These are phyloP conservation scores for Eumaeus atala DNA, from an alignment of 1,140 invertebrate genomes.

Conservation along the genomic window DNA sequence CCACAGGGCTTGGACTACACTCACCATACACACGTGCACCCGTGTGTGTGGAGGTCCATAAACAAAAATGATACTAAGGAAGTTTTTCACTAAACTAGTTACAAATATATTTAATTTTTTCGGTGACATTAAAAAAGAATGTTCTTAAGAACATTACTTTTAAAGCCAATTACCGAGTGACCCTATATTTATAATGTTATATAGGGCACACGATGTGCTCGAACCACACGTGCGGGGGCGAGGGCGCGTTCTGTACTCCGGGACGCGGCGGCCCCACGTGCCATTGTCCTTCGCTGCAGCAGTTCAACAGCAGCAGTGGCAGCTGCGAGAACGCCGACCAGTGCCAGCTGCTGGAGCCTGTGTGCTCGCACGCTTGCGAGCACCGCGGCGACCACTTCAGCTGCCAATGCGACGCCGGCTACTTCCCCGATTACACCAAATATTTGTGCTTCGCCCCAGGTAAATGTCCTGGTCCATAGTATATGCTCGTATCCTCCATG, in stretches of 20 bases:
- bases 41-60: too few relatives aligned
- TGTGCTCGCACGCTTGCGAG: constrained; percentile 88
- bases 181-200: constrained; percentile 7
- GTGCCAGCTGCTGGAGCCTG: constrained; percentile 34
- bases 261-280: constrained; percentile 58
- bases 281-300: constrained; percentile 75
- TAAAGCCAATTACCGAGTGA: too few relatives aligned
- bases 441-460: constrained; percentile 81
- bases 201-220: constrained; percentile 53
- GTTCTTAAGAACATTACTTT: background rate
- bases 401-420: constrained; percentile 88
- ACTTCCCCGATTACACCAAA: constrained; percentile 78
- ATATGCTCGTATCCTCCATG: too few relatives aligned
- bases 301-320: constrained; percentile 42
- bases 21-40: background rate
- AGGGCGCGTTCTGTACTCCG: constrained; percentile 51
- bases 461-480: too few relatives aligned
- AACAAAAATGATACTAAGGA: too few relatives aligned
- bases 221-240: constrained; percentile 52
- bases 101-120: too few relatives aligned
- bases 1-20: too few relatives aligned
- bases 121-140: background rate
- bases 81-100: too few relatives aligned
- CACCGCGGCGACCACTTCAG: constrained; percentile 85
- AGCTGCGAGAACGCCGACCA: constrained; percentile 64